phyloP scores from a whole-genome alignment of 2,797 vertebrate species.

The Anas capensis region DNA sequence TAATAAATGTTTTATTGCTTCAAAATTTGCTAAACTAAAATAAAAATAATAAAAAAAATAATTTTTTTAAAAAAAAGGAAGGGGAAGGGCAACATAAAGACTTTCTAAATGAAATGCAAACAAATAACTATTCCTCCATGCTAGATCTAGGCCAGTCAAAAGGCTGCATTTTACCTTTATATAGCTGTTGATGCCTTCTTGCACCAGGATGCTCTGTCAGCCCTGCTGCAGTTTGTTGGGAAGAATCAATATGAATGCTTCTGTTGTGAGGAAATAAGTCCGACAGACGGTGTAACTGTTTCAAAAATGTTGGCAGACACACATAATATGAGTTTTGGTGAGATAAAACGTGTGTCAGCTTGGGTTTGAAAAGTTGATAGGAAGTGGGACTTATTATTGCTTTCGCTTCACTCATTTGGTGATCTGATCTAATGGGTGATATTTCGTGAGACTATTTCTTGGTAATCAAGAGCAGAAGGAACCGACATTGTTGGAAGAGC shows the following conservation, averaged over 20 bases:
- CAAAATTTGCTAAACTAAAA: background rate
- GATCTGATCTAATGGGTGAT: background rate
- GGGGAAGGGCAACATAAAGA: background rate
- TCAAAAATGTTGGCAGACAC: background rate
- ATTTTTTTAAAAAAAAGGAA: background rate
- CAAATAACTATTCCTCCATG: background rate
- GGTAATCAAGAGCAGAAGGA: background rate
- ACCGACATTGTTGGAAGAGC: background rate
- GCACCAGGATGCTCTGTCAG: background rate
- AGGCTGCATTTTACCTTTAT: background rate
- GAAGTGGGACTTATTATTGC: background rate
- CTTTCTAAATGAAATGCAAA: background rate
- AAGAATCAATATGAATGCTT: background rate
- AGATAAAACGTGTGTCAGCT: background rate
- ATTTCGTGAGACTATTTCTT: background rate
- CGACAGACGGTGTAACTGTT: background rate
- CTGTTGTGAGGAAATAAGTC: background rate
- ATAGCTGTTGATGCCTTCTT: background rate
- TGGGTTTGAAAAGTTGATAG: background rate
- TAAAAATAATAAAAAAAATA: background rate
- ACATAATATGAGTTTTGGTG: background rate
- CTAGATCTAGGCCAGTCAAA: background rate
- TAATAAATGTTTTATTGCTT: background rate
- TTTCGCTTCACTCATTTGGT: background rate
- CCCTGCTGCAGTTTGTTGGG: background rate